Evolutionary conservation across 2,113 vertebrate genomes (phyloP), one percentile per base, ranked within the genome.

Genomic region (Synodontis membranacea): DNA sequence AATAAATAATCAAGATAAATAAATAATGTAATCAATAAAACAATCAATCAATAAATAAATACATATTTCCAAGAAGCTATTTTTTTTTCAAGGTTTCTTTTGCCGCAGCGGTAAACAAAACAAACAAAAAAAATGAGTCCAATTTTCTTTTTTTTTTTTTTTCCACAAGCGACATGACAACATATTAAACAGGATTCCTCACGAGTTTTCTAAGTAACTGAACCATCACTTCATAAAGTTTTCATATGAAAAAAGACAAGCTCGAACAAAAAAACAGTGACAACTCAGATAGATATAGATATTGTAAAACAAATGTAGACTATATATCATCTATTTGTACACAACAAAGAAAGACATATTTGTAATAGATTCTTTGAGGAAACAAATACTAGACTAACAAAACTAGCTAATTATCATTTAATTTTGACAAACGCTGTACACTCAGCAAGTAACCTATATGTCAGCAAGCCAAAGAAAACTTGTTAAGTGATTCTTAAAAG

Each of bases 181-280:
- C 98, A 99, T 97, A 98, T 98, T 97, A 97, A 99, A 99, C 97
- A 97, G 97, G 96, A 97, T 97, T 99, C 97, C 98, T 99, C 97
- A 99, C 98, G 96, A 97, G 96, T 97, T 99, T 98, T 98, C 97
- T 98, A 98, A 98, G 96, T 97, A 99, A 97, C 96, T 98, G 96
- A 99, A 98, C 96, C 97, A 99, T 98, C 98, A 98, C 97, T 97
- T 98, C 97, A 97, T 95, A 94, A 95, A 94, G 93, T 93, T 94
- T 94, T 94, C 94, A 95, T 96, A 95, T 95, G 95, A 95, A 95
- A 95, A 90, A 97, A 97, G 98, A 99, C 98, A 97, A 98, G 97
- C 97, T 97, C 96, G 94, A 99, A 99, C 96, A 93, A 93, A 95
- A 97, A 96, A 99, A 97, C 97, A 98, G 96, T 97, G 98, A 99